Percentiles rank a stretch among this genome's conserved stretches.
Conservation (phyloP, 2,113 vertebrate species). For the Microtus pennsylvanicus region DNA sequence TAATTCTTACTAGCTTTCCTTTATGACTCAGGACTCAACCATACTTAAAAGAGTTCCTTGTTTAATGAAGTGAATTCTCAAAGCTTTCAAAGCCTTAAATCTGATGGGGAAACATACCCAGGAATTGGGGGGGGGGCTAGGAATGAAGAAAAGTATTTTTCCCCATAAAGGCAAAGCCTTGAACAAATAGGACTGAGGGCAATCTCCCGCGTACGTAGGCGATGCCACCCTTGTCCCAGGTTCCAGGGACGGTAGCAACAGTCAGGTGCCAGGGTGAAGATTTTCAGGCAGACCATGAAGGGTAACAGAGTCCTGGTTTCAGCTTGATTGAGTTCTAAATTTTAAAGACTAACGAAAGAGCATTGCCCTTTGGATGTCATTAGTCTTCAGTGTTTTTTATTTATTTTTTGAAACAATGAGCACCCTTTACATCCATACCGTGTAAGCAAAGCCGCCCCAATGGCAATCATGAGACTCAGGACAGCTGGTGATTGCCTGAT, state of each 20-base stretch:
- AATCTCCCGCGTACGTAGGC: neutral
- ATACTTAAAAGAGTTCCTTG: neutral
- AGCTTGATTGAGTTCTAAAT: neutral
- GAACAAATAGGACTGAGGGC: neutral
- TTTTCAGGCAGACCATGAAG: slow-evolving; percentile 38
- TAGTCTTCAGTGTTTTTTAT: slow-evolving; percentile 7
- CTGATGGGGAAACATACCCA: neutral
- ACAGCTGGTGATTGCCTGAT: no score
- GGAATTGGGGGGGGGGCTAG: neutral
- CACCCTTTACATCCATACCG: neutral
- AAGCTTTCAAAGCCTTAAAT: neutral
- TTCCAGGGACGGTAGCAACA: neutral
- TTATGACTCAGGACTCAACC: neutral
- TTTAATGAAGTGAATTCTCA: slow-evolving; percentile 18
- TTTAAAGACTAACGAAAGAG: slow-evolving; percentile 4
- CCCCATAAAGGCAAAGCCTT: slow-evolving; percentile 1
- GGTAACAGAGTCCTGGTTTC: neutral
- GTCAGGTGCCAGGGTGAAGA: neutral
- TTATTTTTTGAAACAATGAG: neutral
- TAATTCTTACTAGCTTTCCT: slow-evolving; percentile 11
- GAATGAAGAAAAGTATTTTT: slow-evolving; percentile 8
- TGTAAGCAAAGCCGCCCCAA: neutral
- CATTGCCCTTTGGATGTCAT: neutral
- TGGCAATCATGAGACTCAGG: neutral
- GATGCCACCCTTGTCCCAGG: neutral